These are phyloP conservation scores for Chaetodon auriga DNA, from an alignment of 2,113 vertebrate species.

Conservation along the genomic window DNA sequence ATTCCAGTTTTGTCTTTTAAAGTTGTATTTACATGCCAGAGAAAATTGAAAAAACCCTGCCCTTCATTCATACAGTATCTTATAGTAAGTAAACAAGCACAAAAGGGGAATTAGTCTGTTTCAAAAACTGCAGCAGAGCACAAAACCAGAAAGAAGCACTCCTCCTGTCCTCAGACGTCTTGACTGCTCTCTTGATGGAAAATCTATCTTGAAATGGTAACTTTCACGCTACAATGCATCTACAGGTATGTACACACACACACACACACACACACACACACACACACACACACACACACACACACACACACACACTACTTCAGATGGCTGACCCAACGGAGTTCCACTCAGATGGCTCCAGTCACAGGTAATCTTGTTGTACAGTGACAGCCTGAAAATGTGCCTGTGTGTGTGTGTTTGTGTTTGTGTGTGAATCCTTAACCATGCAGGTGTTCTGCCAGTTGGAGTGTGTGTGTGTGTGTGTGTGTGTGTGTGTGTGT, in stretches of 20 bases:
- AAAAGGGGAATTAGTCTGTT: background rate
- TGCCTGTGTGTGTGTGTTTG: background rate
- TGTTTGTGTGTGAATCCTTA: background rate
- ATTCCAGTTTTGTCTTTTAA: no score
- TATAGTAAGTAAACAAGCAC: background rate
- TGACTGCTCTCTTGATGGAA: conserved; percentile 11
- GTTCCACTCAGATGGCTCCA: conserved; percentile 15
- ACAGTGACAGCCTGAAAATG: background rate
- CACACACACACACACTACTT: background rate
- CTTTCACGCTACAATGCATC: conserved; percentile 3
- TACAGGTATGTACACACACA: background rate
- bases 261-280: background rate
- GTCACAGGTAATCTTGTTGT: conserved; percentile 18
- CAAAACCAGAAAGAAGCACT: background rate
- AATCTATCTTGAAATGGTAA: conserved; percentile 21
- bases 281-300: background rate
- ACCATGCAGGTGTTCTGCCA: background rate
- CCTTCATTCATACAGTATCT: background rate
- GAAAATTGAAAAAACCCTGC: no score
- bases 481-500: background rate
- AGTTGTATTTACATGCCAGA: no score
- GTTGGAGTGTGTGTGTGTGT: background rate
- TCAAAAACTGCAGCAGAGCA: background rate
- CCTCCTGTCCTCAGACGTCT: background rate
- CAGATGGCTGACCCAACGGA: conserved; percentile 17